Base-by-base conservation (phyloP, 37 sponge, comb jelly and placozoan species). In the Theonella swinhoei region DNA sequence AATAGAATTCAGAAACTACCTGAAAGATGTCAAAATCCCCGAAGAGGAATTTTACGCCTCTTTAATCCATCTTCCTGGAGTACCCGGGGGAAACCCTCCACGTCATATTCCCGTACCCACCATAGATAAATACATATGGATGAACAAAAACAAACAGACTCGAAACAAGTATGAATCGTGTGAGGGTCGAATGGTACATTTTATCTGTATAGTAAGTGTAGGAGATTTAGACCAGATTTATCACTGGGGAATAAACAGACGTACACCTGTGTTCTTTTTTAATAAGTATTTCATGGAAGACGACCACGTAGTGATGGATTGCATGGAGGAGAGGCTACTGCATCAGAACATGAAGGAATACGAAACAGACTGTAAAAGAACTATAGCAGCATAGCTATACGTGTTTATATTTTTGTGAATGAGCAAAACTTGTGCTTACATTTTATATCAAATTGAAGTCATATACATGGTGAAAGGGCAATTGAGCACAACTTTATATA, bases 281-380 rank as follows among this genome's bases (percentile, higher is more conserved):
- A 87, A 87, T 54, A 87, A 87, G 76, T 87, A 76, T 41, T 76
- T 81, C 70, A 81, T 81, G 74, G 69, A 80, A 42, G 30, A 31
- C 22, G 81, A 87, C 75, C 88, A 75, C 60, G 69, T 47, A 7
- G 70, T 87, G n/a, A 87, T 87, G 88, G 82, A 81, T 42, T 87
- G 88, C 28, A 39, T 59, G 31, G 88, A 87, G 41, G 82, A 81
- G 63, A 54, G 40, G 9, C 61, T 87, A 3, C 33, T 87, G 29
- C 37, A 22, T 30, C 30, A 25, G 43, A 87, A 87, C 69, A 80
- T 43, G 30, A 26, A 41, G 69, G 88, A 87, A 20, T 75, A 81
- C 39, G n/a, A n/a, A 14, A 33, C 47, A 0, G 88, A 87, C 25
- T 87, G 87, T 14, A n/a, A n/a, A n/a, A n/a, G n/a, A n/a, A n/a